Base-by-base conservation (phyloP, 2,888 invertebrate genomes). In the Andrena marginata region DNA sequence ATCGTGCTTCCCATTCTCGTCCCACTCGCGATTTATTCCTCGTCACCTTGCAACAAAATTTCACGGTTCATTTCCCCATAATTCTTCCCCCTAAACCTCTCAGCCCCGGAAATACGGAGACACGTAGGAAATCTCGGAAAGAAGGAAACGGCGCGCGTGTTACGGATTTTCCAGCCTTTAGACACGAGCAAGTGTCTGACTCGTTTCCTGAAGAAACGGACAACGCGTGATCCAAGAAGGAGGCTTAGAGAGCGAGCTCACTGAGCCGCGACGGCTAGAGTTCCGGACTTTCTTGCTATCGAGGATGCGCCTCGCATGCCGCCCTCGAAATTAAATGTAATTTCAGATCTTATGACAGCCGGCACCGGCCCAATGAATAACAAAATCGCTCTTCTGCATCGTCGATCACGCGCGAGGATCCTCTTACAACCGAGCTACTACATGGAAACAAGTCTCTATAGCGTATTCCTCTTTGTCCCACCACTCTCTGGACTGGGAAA, bases 251-350 rank as follows among this genome's bases (percentile, higher is more conserved):
- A 87, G 77, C 85, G 85, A 77, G 82, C 77, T 85, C 85, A 87
- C 84, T 87, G 85, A 76, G 73, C 80, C 85, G 76, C 79, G 77
- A 77, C 89, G 76, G 20, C 48, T 23, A 77, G 51, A 85, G 84
- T 80, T 84, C 84, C 81, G 83, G 75, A 79, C 88, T 88, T 88
- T 88, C 86, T 80, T 88, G 59, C 68, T 69, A 71, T 73, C 77
- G 63, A 64, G 68, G 82, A 86, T 87, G 72, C 77, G 59, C 82
- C 68, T 68, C 51, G 80, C 77, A 75, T 69, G 67, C 71, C 85
- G 85, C 68, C 82, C 84, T 81, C 85, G 80, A 87, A 87, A 87
- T 85, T 86, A 77, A 80, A 82, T 80, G 77, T 77, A 87, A 87
- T 87, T 86, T 87, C 23, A 85, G 59, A 77, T 74, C 74, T 31